Percentiles rank a stretch among this genome's conserved stretches.
Evolutionary conservation across 2,113 vertebrate species (phyloP).

Genomic region (human): GRCh38 chr1:115167501-115168000

Average conservation of each 20-base stretch:
- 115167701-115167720: neutral
- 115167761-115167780: neutral
- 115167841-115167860: neutral
- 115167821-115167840: neutral
- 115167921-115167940: neutral
- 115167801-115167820: neutral
- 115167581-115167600: neutral
- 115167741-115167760: neutral
- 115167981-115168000: neutral
- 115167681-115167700: neutral
- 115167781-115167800: neutral
- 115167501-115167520: neutral
- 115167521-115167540: conserved; percentile 21
- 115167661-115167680: neutral
- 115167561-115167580: neutral
- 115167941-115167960: neutral
- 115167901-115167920: neutral
- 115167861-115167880: rapidly evolving
- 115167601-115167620: neutral
- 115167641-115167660: neutral
- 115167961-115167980: neutral
- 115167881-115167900: neutral
- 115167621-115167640: neutral
- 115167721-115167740: too few relatives aligned
- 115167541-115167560: neutral